Conservation (phyloP, 2,888 invertebrate genomes). For the Phragmatobia fuliginosa region DNA sequence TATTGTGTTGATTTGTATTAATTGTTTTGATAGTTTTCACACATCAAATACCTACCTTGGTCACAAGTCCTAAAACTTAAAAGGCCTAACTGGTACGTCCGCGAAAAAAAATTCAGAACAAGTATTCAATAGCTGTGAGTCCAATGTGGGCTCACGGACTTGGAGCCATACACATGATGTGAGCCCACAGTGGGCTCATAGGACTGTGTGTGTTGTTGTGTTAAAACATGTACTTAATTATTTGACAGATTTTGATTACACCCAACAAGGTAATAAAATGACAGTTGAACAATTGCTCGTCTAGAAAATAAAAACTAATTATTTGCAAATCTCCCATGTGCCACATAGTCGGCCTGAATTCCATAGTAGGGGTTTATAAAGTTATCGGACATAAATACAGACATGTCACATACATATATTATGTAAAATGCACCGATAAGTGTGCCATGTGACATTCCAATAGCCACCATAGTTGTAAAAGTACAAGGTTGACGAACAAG, state of each 20-base stretch:
- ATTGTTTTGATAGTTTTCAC: too few relatives aligned
- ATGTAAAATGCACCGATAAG: constrained; percentile 25
- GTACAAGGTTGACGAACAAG: constrained; percentile 26
- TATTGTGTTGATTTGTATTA: too few relatives aligned
- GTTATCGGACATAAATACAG: constrained; percentile 2
- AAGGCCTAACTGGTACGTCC: too few relatives aligned
- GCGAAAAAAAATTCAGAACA: too few relatives aligned
- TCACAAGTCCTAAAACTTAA: too few relatives aligned
- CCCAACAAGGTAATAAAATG: background rate
- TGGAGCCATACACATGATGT: too few relatives aligned
- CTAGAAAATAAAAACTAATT: background rate
- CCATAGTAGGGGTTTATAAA: constrained; percentile 4
- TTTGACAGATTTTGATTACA: background rate
- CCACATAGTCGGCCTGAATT: constrained; percentile 10
- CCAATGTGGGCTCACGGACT: too few relatives aligned
- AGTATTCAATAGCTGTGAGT: too few relatives aligned
- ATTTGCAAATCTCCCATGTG: background rate
- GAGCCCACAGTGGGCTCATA: too few relatives aligned
- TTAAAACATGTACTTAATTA: background rate
- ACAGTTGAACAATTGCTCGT: background rate
- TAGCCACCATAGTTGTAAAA: constrained; percentile 25
- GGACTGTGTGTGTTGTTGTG: too few relatives aligned
- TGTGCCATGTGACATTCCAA: constrained; percentile 24
- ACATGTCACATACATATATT: constrained; percentile 5
- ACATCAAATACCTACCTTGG: too few relatives aligned